Evolutionary conservation across 2,113 vertebrate species (phyloP).

Genomic region (Pseudorhombus dupliciocellatus): DNA sequence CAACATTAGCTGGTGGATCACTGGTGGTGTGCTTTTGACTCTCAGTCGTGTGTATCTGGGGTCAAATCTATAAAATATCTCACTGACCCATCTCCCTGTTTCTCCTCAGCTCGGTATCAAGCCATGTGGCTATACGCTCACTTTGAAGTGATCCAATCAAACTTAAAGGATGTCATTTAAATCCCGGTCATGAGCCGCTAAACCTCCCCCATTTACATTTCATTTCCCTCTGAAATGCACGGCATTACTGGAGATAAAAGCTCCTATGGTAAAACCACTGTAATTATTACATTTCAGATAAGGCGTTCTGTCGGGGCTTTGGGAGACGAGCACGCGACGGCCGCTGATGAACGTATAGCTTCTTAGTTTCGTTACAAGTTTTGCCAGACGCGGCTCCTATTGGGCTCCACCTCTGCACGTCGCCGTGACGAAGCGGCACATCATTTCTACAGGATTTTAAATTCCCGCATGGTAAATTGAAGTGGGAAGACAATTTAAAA

Average conservation of each 20-base stretch:
- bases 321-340: slow-evolving; percentile 1
- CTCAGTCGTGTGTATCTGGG: not conserved
- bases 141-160: slow-evolving; percentile 8
- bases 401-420: slow-evolving; percentile 56
- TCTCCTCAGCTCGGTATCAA: not conserved
- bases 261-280: not conserved
- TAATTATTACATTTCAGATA: slow-evolving; percentile 9
- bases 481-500: slow-evolving; percentile 78
- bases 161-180: not conserved
- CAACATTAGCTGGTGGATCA: not conserved
- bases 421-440: slow-evolving; percentile 59
- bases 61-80: not conserved
- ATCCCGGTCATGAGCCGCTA: not conserved
- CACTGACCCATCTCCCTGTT: not conserved
- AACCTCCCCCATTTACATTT: not conserved
- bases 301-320: not conserved
- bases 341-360: slow-evolving; percentile 25
- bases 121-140: not conserved
- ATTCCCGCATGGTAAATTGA: slow-evolving; percentile 77
- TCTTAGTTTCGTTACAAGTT: slow-evolving; percentile 32
- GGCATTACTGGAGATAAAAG: slow-evolving; percentile 12
- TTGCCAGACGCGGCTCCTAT: slow-evolving; percentile 38
- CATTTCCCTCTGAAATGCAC: not conserved
- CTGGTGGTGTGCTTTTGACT: not conserved
- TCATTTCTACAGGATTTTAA: slow-evolving; percentile 69